These are phyloP conservation scores for Habrosyne pyritoides DNA, from an alignment of 2,888 invertebrate species.

Conservation along the genomic window DNA sequence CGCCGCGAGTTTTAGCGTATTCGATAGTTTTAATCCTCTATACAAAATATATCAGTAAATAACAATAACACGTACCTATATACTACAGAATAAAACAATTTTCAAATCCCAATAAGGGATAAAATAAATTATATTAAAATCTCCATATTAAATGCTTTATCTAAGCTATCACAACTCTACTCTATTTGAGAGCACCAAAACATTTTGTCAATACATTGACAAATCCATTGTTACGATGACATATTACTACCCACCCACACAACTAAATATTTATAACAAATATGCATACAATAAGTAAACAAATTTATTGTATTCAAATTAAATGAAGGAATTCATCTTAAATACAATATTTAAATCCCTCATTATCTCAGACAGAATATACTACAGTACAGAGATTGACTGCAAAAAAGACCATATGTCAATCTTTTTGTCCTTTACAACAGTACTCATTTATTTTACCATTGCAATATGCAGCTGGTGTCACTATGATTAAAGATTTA, in stretches of 20 bases:
- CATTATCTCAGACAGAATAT: slow-evolving; percentile 57
- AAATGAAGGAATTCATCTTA: slow-evolving; percentile 38
- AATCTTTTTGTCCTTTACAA: slow-evolving; percentile 54
- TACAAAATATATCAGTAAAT: too few relatives aligned
- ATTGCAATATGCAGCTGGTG: slow-evolving; percentile 16
- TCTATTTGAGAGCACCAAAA: background rate
- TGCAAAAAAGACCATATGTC: slow-evolving; percentile 64
- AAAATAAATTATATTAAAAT: too few relatives aligned
- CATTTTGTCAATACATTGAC: slow-evolving; percentile 6
- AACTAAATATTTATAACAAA: slow-evolving; percentile 15
- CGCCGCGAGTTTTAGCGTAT: too few relatives aligned
- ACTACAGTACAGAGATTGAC: slow-evolving; percentile 53
- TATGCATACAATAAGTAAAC: slow-evolving; percentile 17
- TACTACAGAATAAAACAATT: too few relatives aligned
- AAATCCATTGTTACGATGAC: slow-evolving; percentile 5
- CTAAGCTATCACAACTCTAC: background rate
- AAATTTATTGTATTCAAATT: slow-evolving; percentile 44
- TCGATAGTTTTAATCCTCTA: too few relatives aligned
- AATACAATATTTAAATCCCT: slow-evolving; percentile 40
- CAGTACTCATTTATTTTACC: background rate
- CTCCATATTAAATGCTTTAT: too few relatives aligned
- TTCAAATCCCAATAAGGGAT: too few relatives aligned
- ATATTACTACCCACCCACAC: background rate
- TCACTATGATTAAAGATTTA: slow-evolving; percentile 16
- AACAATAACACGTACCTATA: too few relatives aligned